Evolutionary conservation across 2,113 vertebrate genomes (phyloP), one percentile per base, ranked within the genome.

Genomic region (Hippocampus comes): DNA sequence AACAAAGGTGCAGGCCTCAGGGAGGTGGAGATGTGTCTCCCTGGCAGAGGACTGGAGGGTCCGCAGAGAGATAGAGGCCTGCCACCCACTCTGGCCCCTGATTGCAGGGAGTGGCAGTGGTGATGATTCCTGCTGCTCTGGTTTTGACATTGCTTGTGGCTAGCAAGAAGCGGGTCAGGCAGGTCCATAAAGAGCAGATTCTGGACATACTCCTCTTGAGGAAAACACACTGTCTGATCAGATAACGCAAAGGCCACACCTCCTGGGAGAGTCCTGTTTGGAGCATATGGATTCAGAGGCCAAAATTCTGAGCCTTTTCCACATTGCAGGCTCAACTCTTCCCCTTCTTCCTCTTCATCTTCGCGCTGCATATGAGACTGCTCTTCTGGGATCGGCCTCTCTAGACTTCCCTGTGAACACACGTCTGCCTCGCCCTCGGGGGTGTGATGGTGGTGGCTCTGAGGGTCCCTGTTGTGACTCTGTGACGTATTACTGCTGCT

Each of bases 61-160:
- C 92, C 93, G 4, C 94, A 93, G 69, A 93, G 92, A 30, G 91
- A 88, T 0, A 88, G 92, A 51, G 88, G 65, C 79, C 94, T 93
- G 55, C 86, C 83, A 17, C 89, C 87, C 0, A 68, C 61, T 77
- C 94, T 92, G 70, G 83, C 17, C 1, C 87, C 91, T 0, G 90
- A 65, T 75, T 94, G 95, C 21, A 89, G 75, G 1, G 95, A 93
- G 67, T 93, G 93, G 86, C 95, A 90, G 69, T 95, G 95, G 71
- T 95, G 95, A 65, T 91, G 95, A 60, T 94, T 96, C 84, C 96
- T 97, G 71, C 94, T 93, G 20, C 96, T 94, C 84, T 97, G 96
- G 25, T 92, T 97, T 82, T 96, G 95, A 10, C 90, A 94, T 88
- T 95, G 95, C 70, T 89, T 94, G 94, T 86, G 94, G 5, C n/a